Conservation (phyloP, 2,113 vertebrate genomes). For the Edolisoma coerulescens region DNA sequence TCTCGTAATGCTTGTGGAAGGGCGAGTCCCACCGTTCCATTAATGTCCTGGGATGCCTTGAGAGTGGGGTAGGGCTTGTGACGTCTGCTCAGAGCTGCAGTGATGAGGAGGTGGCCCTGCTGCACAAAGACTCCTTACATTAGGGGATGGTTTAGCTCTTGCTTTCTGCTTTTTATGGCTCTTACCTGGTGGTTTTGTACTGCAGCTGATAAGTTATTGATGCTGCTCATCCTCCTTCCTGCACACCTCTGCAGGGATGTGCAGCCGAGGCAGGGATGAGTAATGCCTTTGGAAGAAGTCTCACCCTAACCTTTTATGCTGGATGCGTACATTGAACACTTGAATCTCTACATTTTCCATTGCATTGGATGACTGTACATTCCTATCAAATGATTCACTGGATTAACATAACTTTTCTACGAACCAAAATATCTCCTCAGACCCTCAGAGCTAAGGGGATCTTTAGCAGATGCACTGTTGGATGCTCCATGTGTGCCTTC, state of each 20-base stretch:
- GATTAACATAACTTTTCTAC: slow-evolving; percentile 34
- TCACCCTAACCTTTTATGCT: slow-evolving; percentile 61
- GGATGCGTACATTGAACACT: slow-evolving; percentile 14
- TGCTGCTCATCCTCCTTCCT: not conserved
- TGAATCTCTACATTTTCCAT: slow-evolving; percentile 46
- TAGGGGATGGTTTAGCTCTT: not conserved
- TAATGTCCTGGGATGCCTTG: fast-evolving
- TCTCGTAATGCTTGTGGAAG: fast-evolving
- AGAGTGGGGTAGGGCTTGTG: fast-evolving
- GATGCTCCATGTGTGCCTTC: not conserved
- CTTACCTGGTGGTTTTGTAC: not conserved
- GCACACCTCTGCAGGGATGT: slow-evolving; percentile 19
- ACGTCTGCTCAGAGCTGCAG: not conserved
- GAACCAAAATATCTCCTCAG: not conserved
- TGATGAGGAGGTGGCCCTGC: not conserved
- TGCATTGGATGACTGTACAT: slow-evolving; percentile 56
- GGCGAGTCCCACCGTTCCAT: fast-evolving
- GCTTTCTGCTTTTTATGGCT: not conserved
- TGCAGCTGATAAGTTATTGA: not conserved
- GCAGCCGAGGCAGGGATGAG: slow-evolving; percentile 54
- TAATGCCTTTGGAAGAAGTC: slow-evolving; percentile 56
- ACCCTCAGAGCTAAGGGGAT: not conserved
- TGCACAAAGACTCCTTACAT: not conserved
- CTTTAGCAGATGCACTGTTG: not conserved
- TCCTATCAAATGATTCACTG: slow-evolving; percentile 64